phyloP scores from a whole-genome alignment of 2,797 vertebrate genomes.

The Cebuella pygmaea region DNA sequence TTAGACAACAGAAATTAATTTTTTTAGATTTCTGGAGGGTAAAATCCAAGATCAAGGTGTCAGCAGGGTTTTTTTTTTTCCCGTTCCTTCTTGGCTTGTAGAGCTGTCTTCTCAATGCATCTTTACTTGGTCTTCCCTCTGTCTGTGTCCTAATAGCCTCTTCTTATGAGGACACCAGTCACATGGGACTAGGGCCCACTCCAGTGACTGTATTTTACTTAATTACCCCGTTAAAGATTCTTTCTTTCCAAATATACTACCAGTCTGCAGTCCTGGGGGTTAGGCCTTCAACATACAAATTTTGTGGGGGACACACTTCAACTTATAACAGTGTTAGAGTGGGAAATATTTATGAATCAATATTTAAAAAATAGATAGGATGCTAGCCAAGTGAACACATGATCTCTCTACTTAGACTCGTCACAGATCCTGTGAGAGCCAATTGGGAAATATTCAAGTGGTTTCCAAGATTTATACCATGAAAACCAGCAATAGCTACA shows the following conservation, averaged over 20 bases:
- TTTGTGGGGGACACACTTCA: neutral
- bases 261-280: neutral
- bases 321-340: neutral
- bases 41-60: neutral
- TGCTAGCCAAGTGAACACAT: neutral
- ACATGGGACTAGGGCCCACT: neutral
- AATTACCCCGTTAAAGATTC: neutral
- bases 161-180: neutral
- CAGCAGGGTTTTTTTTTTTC: neutral
- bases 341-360: conserved; percentile 5
- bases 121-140: neutral
- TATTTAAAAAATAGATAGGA: neutral
- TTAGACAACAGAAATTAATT: neutral
- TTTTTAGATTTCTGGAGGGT: neutral
- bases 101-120: neutral
- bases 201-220: neutral
- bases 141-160: neutral
- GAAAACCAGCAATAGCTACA: neutral
- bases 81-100: neutral
- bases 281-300: neutral
- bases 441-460: neutral
- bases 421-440: neutral
- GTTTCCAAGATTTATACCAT: neutral
- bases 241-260: neutral
- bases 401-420: neutral